phyloP scores from a whole-genome alignment of 2,797 vertebrate genomes.

The Fratercula arctica region DNA sequence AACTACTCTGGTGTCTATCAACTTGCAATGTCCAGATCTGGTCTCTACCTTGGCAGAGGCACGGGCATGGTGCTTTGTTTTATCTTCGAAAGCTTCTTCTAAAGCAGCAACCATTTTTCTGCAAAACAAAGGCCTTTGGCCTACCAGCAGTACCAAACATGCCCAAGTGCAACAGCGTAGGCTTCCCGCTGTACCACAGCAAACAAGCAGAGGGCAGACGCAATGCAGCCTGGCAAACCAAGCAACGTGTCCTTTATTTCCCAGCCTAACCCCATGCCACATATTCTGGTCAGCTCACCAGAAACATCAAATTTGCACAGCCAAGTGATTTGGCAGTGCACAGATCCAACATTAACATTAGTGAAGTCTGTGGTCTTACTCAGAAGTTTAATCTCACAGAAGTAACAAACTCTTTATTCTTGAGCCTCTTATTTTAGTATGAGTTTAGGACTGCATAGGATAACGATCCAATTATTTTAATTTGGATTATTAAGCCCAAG shows the following conservation, averaged over 20 bases:
- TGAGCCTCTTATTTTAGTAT: not conserved
- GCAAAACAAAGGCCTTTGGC: not conserved
- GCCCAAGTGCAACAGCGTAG: accelerated
- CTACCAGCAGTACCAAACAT: not conserved
- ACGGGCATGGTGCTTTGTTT: not conserved
- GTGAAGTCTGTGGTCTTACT: not conserved
- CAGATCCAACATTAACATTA: not conserved
- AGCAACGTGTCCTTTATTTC: not conserved
- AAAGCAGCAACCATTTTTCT: not conserved
- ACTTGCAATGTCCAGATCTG: not conserved
- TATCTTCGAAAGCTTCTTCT: not conserved
- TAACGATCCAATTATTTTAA: not conserved
- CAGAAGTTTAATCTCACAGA: not conserved
- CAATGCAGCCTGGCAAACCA: not conserved
- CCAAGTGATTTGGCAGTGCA: not conserved
- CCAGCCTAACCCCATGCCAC: not conserved
- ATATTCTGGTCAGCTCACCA: not conserved
- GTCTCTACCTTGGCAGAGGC: not conserved
- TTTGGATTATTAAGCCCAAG: not conserved
- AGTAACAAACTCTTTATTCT: not conserved
- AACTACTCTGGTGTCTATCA: not conserved
- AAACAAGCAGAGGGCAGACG: not conserved
- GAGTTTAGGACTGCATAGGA: not conserved
- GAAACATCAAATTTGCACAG: not conserved
- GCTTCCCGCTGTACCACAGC: not conserved